Percentiles rank a stretch among this genome's conserved stretches.
These are phyloP conservation scores for Zelostemma sp. DNA, from an alignment of 1,140 invertebrate genomes.

Conservation along the genomic window DNA sequence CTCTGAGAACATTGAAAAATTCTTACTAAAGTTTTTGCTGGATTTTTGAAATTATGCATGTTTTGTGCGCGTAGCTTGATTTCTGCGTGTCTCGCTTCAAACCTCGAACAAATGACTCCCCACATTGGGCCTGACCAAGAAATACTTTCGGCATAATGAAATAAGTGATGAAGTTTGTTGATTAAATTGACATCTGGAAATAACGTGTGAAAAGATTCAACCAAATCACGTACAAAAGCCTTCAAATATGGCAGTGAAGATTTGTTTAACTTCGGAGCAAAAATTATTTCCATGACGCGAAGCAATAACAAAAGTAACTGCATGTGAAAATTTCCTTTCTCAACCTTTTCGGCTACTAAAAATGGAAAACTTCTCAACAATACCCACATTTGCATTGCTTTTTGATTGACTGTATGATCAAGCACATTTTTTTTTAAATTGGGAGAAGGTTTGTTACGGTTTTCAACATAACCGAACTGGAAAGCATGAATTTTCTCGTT, in stretches of 20 bases:
- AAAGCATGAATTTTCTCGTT: conserved; percentile 5
- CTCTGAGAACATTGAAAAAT: conserved; percentile 19
- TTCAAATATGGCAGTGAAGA: conserved; percentile 8
- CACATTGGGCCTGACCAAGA: conserved; percentile 8
- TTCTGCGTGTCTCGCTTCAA: conserved; percentile 21
- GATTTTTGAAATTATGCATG: conserved; percentile 24
- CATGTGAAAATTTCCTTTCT: conserved; percentile 7
- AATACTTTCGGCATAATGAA: conserved; percentile 16
- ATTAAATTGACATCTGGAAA: conserved; percentile 16
- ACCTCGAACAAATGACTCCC: conserved; percentile 19
- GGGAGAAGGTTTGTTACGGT: conserved; percentile 1
- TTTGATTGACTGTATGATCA: conserved; percentile 12
- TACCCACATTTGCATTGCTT: conserved; percentile 29
- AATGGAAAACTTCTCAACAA: conserved; percentile 23
- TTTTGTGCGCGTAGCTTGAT: conserved; percentile 18
- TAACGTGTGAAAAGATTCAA: conserved; percentile 2
- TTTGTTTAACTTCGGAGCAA: conserved; percentile 1
- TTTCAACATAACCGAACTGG: conserved; percentile 5
- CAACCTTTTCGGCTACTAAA: conserved; percentile 16
- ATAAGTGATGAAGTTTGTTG: conserved; percentile 18
- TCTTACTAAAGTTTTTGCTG: conserved; percentile 22
- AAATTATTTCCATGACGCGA: conserved; percentile 11
- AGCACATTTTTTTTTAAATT: conserved; percentile 5
- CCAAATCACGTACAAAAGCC: conserved; percentile 5
- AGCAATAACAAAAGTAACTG: conserved; percentile 1